Percentiles rank a stretch among this genome's conserved stretches.
Evolutionary conservation across 1,140 invertebrate species (phyloP).

Genomic region (Ceratina calcarata): DNA sequence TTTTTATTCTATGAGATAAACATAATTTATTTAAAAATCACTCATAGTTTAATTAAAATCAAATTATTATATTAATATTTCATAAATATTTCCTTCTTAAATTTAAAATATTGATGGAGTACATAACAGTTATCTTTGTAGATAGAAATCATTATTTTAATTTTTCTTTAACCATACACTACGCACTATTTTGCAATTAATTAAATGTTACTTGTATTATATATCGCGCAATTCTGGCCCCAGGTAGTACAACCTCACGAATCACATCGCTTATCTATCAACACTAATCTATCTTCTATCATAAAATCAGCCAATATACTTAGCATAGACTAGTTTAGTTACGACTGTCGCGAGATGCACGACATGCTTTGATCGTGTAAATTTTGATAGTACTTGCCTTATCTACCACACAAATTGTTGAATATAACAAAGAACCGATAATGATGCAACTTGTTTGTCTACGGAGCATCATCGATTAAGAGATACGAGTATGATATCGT

Average conservation of each 20-base stretch:
- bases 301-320: slow-evolving; percentile 39
- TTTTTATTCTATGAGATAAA: too few species aligned
- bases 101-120: too few species aligned
- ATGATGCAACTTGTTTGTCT: too few species aligned
- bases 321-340: slow-evolving; percentile 38
- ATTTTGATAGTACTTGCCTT: slow-evolving; percentile 29
- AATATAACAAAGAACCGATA: not conserved
- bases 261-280: slow-evolving; percentile 8
- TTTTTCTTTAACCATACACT: not conserved
- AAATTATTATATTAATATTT: too few species aligned
- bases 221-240: not conserved
- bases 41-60: too few species aligned
- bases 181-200: too few species aligned
- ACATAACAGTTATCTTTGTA: not conserved
- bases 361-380: slow-evolving; percentile 10
- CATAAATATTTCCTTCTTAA: too few species aligned
- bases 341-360: slow-evolving; percentile 40
- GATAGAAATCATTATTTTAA: not conserved
- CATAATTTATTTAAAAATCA: too few species aligned
- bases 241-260: slow-evolving; percentile 16
- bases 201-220: too few species aligned
- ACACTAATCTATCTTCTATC: slow-evolving; percentile 37
- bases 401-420: not conserved
- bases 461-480: not conserved
- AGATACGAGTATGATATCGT: too few species aligned